A percentile compares a stretch with the other conserved stretches of the same genome.
phyloP scores from a whole-genome alignment of 1,140 invertebrate species.

The Ceratoteleas bidentatus region DNA sequence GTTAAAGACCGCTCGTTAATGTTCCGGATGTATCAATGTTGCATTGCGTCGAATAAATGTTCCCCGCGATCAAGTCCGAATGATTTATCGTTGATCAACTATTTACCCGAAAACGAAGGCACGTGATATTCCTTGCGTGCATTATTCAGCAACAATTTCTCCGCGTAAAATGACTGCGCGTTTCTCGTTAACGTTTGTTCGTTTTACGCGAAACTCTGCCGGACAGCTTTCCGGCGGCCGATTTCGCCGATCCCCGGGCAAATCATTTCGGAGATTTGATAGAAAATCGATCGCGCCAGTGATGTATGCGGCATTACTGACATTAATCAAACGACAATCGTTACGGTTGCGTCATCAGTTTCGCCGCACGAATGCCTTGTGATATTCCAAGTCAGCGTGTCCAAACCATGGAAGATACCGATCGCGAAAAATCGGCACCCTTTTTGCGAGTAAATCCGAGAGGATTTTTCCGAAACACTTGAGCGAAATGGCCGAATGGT shows the following conservation, averaged over 20 bases:
- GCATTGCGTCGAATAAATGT: constrained; percentile 5
- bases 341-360: constrained; percentile 41
- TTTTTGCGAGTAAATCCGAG: no score
- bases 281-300: constrained; percentile 32
- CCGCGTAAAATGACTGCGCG: no score
- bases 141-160: neutral
- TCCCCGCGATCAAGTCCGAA: constrained; percentile 8
- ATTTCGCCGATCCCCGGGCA: constrained; percentile 18
- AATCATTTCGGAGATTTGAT: constrained; percentile 42
- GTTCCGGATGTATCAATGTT: constrained; percentile 10
- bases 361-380: constrained; percentile 11
- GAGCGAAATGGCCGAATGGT: no score
- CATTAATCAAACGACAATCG: constrained; percentile 58
- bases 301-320: constrained; percentile 25
- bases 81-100: constrained; percentile 16
- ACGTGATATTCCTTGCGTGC: neutral
- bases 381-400: constrained; percentile 8
- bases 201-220: no score
- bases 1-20: constrained; percentile 15
- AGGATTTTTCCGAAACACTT: no score
- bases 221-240: no score
- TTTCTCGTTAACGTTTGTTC: no score
- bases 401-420: no score
- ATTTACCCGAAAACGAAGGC: constrained; percentile 2
- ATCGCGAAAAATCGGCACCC: no score